A percentile compares a stretch with the other conserved stretches of the same genome.
These are phyloP conservation scores for Saccopteryx leptura DNA, from an alignment of 2,113 vertebrate species.

Conservation along the genomic window DNA sequence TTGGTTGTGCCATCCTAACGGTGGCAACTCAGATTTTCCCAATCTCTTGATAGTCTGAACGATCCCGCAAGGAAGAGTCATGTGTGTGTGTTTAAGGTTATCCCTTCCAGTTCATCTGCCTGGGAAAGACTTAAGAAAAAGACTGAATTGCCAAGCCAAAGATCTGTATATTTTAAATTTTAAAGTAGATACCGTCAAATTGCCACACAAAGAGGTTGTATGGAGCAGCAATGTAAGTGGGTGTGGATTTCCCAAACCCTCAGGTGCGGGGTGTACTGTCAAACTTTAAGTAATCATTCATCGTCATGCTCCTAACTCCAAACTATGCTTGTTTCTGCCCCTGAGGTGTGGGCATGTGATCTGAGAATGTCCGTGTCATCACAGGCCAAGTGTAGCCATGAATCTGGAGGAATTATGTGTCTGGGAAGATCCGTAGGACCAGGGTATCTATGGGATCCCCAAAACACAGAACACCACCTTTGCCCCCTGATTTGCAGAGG, in stretches of 20 bases:
- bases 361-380: not conserved
- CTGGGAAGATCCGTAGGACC: not conserved
- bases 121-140: not conserved
- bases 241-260: not conserved
- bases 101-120: not conserved
- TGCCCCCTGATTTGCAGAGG: not conserved
- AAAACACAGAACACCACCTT: not conserved
- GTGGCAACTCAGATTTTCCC: not conserved
- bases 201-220: not conserved
- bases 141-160: not conserved
- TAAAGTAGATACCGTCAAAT: not conserved
- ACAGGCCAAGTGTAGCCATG: fast-evolving
- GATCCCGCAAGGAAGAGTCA: not conserved
- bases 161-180: not conserved
- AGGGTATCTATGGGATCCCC: not conserved
- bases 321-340: not conserved
- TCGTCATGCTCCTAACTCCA: not conserved
- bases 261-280: fast-evolving
- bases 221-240: not conserved
- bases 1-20: fast-evolving
- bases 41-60: not conserved
- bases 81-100: not conserved
- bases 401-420: not conserved
- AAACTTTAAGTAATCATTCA: fast-evolving
- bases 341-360: not conserved